These are phyloP conservation scores for Tarsius wallacei DNA, from an alignment of 2,797 vertebrate species.

Conservation along the genomic window DNA sequence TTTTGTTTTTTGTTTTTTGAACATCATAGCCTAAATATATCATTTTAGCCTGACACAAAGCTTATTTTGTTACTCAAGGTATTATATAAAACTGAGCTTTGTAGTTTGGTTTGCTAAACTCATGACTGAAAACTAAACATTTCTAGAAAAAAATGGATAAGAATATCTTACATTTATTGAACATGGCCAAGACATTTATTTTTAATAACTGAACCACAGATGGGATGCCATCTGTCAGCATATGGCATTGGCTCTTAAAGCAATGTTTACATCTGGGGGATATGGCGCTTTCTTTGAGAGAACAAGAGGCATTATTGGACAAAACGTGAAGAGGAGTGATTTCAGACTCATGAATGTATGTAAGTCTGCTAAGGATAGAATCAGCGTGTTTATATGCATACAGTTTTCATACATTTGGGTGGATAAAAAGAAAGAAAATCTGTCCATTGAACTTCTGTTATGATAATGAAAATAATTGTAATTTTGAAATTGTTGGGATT, in stretches of 20 bases:
- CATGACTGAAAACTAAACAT: constrained; percentile 84
- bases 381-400: constrained; percentile 74
- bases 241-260: constrained; percentile 80
- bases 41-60: constrained; percentile 64
- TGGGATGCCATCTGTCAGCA: constrained; percentile 86
- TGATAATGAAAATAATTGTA: constrained; percentile 78
- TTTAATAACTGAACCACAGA: constrained; percentile 87
- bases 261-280: constrained; percentile 85
- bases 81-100: constrained; percentile 72
- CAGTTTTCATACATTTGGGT: constrained; percentile 84
- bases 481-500: constrained; percentile 43
- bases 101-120: constrained; percentile 70
- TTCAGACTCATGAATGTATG: constrained; percentile 80
- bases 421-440: constrained; percentile 72
- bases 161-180: constrained; percentile 83
- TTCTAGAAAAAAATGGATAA: constrained; percentile 81
- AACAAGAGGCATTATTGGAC: constrained; percentile 79
- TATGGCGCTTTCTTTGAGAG: constrained; percentile 75
- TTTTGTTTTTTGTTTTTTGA: constrained; percentile 56
- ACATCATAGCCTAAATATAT: constrained; percentile 45
- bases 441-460: constrained; percentile 60
- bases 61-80: constrained; percentile 61
- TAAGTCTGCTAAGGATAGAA: constrained; percentile 79
- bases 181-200: constrained; percentile 84
- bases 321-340: constrained; percentile 74